Percentiles rank a stretch among this genome's conserved stretches.
These are phyloP conservation scores for Ormyrus labotus DNA, from an alignment of 2,888 invertebrate genomes.

Conservation along the genomic window DNA sequence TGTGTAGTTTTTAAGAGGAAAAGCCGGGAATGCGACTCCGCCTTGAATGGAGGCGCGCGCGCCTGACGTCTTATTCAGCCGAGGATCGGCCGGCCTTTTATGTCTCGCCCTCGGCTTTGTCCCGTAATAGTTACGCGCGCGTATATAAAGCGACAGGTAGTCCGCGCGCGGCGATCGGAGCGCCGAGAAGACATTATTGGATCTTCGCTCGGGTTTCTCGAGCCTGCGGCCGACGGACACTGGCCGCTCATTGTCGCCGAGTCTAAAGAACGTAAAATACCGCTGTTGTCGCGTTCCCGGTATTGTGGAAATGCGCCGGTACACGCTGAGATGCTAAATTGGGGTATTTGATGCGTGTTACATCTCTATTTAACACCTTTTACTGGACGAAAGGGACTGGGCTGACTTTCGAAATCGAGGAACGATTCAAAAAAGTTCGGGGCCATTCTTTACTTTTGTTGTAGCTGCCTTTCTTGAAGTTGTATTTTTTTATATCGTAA, in stretches of 20 bases:
- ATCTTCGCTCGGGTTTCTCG: slow-evolving; percentile 26
- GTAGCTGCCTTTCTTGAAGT: too few species aligned
- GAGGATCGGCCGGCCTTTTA: background rate
- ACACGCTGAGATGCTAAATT: background rate
- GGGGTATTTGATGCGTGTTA: slow-evolving; percentile 10
- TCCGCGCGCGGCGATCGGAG: background rate
- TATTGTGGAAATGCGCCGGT: background rate
- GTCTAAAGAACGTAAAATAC: slow-evolving; percentile 28
- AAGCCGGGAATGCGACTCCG: background rate
- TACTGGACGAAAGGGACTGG: too few species aligned
- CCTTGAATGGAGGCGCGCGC: slow-evolving; percentile 1
- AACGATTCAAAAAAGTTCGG: too few species aligned
- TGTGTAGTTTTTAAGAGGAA: slow-evolving; percentile 12
- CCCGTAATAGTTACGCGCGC: background rate
- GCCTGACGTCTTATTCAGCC: slow-evolving; percentile 34
- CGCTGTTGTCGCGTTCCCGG: background rate
- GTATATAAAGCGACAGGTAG: slow-evolving; percentile 38
- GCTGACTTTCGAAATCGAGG: too few species aligned
- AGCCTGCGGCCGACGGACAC: background rate
- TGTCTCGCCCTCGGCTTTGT: slow-evolving; percentile 13
- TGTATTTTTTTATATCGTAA: too few species aligned
- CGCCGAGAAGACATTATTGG: slow-evolving; percentile 10
- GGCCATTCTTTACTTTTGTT: too few species aligned
- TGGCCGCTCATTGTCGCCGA: slow-evolving; percentile 3
- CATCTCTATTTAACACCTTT: background rate